A percentile compares a stretch with the other conserved stretches of the same genome.
phyloP scores from a whole-genome alignment of 2,113 vertebrate species.

The Pogonocichla stellata region DNA sequence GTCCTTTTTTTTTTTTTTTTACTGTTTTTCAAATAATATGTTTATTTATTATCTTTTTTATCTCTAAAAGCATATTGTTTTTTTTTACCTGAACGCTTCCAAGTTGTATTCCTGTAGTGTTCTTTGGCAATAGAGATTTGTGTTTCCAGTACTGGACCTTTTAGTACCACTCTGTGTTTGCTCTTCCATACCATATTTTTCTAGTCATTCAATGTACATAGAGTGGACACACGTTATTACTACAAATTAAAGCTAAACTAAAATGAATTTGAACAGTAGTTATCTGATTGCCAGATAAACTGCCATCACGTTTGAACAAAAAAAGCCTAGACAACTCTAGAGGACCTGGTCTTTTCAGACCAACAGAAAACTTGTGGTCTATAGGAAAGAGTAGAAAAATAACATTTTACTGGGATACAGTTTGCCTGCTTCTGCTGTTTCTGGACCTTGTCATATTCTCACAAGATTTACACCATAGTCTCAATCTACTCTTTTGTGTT shows the following conservation, averaged over 20 bases:
- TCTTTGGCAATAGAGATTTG: background rate
- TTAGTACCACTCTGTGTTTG: background rate
- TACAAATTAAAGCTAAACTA: background rate
- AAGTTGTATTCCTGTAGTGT: background rate
- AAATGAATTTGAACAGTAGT: background rate
- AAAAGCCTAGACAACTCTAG: background rate
- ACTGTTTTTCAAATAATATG: background rate
- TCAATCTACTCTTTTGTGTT: background rate
- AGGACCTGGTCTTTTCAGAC: background rate
- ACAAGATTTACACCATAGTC: background rate
- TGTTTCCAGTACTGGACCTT: background rate
- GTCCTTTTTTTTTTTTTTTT: background rate
- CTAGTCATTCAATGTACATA: background rate
- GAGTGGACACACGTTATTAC: background rate
- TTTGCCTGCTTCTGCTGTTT: background rate
- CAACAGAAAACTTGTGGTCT: background rate
- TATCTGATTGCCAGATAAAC: background rate
- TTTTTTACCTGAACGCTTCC: background rate
- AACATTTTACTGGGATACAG: background rate
- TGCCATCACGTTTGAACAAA: background rate
- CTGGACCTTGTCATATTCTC: background rate
- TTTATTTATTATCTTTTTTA: background rate
- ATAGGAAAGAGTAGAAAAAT: background rate
- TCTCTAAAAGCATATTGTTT: background rate
- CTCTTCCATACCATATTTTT: background rate